Base-by-base conservation (phyloP, 2,797 vertebrate genomes). In the Fringilla coelebs region DNA sequence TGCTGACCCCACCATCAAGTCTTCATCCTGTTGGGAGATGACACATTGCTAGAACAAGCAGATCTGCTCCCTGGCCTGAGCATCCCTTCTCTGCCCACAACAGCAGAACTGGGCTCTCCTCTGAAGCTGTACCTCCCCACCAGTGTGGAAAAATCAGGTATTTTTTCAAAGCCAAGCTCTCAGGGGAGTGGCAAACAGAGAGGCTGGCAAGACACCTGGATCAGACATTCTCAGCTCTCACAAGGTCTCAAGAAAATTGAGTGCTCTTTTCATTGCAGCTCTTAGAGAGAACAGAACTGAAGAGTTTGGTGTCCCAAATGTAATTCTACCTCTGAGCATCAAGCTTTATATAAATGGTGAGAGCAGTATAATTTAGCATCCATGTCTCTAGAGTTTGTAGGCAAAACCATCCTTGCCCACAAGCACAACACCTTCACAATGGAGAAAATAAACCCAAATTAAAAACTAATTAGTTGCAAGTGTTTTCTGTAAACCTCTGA, bases 1-100 rank as follows among this genome's bases (percentile, higher is more conserved):
- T 89, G 65, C 61, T 74, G 61, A 77, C 15, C 34, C 34, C 10
- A 24, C 29, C 54, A 46, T 28, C 14, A 29, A 58, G 41, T n/a
- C 58, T 75, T 85, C 26, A 34, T 32, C n/a, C 60, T 36, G 28
- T 51, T 25, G 36, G 45, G 45, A 86, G 43, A 75, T 11, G 21
- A n/a, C 22, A 32, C 0, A 0, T 24, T 66, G 20, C 57, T 77
- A 29, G 32, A 54, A 71, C 0, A 0, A 90, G 48, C 40, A 73
- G 43, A 72, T 7, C 26, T 46, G 29, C 15, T 58, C 67, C 41
- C 34, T 9, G 13, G 45, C 65, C 68, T 57, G n/a, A 80, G 26
- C 41, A 52, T 38, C 38, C 34, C 29, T 48, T 2, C 55, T 25
- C 32, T 36, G 16, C 36, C 54, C 7, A 5, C 40, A 76, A 31